Evolutionary conservation across 2,113 vertebrate species (phyloP), one percentile per base, ranked within the genome.

Genomic region (Cyanistes caeruleus): DNA sequence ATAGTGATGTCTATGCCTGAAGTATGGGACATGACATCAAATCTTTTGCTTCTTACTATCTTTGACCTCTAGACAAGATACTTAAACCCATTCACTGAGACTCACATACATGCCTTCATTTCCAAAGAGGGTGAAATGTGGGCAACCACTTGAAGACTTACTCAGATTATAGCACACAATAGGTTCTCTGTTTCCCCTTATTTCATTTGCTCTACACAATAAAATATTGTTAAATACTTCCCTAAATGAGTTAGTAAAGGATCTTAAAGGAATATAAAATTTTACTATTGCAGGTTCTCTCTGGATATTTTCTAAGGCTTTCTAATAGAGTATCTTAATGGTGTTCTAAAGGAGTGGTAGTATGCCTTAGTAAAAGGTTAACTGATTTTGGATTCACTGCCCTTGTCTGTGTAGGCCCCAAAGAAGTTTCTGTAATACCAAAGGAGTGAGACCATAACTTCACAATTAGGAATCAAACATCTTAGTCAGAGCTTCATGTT

Each of bases 401-500:
- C 75, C 18, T 80, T 86, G 35, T 52, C 30, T 77, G 82, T 19
- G 67, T 76, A 85, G 20, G 30, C 16, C 20, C 18, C 33, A 63
- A 39, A 69, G 43, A n/a, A 83, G 33, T 90, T 88, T 93, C 55
- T n/a, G 49, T 70, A 80, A 88, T 76, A 69, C 39, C 28, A 87
- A 91, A 93, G 27, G 48, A 94, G 43, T 84, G 39, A 83, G 35
- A 23, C 11, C 83, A 48, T 74, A 73, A 73, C 35, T 80, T 90
- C 28, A 84, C 31, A 48, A 84, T 49, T 90, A 77, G 46, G 43
- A 87, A 86, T 44, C 27, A 83, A 88, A 53, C 31, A 58, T 85
- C 67, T 94, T 88, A 84, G 84, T 93, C 89, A 96, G 70, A 91
- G 20, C 15, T 86, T 88, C 56, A 37, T 78, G 33, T 86, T 91